These are phyloP conservation scores for Axis porcinus DNA, from an alignment of 2,113 vertebrate genomes.

Conservation along the genomic window DNA sequence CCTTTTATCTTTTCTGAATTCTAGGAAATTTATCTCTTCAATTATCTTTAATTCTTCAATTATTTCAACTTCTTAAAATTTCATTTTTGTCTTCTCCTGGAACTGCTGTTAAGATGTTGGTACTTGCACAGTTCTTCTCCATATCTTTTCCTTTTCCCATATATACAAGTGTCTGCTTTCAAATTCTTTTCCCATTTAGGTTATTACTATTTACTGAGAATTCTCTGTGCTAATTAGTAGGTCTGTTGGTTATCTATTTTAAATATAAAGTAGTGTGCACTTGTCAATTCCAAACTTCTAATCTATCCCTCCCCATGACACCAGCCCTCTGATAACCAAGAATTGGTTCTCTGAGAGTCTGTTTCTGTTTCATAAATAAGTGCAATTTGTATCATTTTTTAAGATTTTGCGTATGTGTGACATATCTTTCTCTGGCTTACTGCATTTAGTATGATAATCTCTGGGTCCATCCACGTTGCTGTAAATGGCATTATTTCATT, in stretches of 20 bases:
- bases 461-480: background rate
- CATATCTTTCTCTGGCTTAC: background rate
- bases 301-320: background rate
- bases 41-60: background rate
- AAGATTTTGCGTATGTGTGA: background rate
- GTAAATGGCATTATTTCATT: background rate
- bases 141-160: background rate
- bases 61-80: background rate
- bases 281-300: background rate
- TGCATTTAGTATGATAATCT: background rate
- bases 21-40: background rate
- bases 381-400: background rate
- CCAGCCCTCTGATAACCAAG: background rate
- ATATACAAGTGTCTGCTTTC: background rate
- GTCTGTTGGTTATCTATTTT: background rate
- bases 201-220: background rate
- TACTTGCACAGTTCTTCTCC: background rate
- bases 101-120: background rate
- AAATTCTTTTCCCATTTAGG: background rate
- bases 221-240: background rate
- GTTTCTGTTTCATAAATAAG: background rate
- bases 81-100: background rate
- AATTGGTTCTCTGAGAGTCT: background rate
- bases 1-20: background rate
- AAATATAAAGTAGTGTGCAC: background rate